Evolutionary conservation across 2,888 invertebrate species (phyloP).

Genomic region (Iselma pallidipennis): DNA sequence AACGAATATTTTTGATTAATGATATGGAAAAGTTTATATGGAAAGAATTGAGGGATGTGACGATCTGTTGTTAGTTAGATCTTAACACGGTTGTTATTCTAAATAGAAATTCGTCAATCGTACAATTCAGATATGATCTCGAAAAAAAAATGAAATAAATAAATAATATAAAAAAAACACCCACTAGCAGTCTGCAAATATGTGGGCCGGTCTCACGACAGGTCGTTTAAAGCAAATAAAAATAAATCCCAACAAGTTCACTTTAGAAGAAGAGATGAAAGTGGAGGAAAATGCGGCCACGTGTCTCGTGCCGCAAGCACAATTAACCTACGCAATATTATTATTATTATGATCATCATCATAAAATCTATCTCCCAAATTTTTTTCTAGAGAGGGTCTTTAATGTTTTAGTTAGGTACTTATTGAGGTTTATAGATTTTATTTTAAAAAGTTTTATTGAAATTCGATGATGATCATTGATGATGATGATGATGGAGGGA

Average conservation of each 20-base stretch:
- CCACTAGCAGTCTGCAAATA: background rate
- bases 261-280: background rate
- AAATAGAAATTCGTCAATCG: background rate
- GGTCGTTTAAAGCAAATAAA: background rate
- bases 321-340: background rate
- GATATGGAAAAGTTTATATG: background rate
- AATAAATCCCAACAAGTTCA: background rate
- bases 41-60: background rate
- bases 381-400: background rate
- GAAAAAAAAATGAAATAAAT: background rate
- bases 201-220: constrained; percentile 2
- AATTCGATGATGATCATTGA: background rate
- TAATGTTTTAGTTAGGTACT: constrained; percentile 4
- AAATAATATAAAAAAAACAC: background rate
- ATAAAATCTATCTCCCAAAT: background rate
- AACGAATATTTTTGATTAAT: background rate
- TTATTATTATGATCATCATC: background rate
- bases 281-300: constrained; percentile 1
- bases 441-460: background rate
- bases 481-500: background rate
- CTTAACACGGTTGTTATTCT: background rate
- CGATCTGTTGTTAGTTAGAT: background rate
- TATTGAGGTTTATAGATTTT: constrained; percentile 12
- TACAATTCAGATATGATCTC: background rate
- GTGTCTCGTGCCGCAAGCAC: background rate